These are phyloP conservation scores for Acronicta aceris DNA, from an alignment of 2,888 invertebrate species.

Conservation along the genomic window DNA sequence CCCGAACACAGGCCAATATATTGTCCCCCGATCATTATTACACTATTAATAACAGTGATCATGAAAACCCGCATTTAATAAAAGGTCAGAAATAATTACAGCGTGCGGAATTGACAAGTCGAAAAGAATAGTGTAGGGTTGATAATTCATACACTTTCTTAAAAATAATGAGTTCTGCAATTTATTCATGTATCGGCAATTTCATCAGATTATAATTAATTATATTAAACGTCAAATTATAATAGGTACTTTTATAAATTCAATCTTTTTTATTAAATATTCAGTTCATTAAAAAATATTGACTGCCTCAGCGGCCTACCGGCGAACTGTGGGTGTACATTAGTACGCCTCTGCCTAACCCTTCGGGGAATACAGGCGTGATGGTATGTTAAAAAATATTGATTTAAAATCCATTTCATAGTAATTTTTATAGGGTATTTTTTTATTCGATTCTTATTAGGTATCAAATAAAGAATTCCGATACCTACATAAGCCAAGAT, in stretches of 20 bases:
- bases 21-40: slow-evolving; percentile 47
- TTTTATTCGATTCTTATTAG: slow-evolving; percentile 9
- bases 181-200: slow-evolving; percentile 11
- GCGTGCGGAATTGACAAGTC: slow-evolving; percentile 42
- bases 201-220: slow-evolving; percentile 11
- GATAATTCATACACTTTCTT: slow-evolving; percentile 35
- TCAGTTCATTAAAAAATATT: too few species aligned
- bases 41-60: slow-evolving; percentile 41
- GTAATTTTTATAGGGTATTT: too few species aligned
- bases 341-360: too few species aligned
- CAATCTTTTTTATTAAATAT: too few species aligned
- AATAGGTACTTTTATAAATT: too few species aligned
- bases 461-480: slow-evolving; percentile 9
- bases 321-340: too few species aligned
- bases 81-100: slow-evolving; percentile 55
- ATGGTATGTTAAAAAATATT: too few species aligned
- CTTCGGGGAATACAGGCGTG: too few species aligned
- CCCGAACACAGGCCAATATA: slow-evolving; percentile 11
- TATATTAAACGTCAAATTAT: neutral
- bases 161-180: slow-evolving; percentile 13
- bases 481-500: slow-evolving; percentile 7
- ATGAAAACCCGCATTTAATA: slow-evolving; percentile 29
- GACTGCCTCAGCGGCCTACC: too few species aligned
- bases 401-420: too few species aligned
- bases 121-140: slow-evolving; percentile 21